Evolutionary conservation across 2,797 vertebrate genomes (phyloP).

Genomic region (Garrulus glandarius): DNA sequence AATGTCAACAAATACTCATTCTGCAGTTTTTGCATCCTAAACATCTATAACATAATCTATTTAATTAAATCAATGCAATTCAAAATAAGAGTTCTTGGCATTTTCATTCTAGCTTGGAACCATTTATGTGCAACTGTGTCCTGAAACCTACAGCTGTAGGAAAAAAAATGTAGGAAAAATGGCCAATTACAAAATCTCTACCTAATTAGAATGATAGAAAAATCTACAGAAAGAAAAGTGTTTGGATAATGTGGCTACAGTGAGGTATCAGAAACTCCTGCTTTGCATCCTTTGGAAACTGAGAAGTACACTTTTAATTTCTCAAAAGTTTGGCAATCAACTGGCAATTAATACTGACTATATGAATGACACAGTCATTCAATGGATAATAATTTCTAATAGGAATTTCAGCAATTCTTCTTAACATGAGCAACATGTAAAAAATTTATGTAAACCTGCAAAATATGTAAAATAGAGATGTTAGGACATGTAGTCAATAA

Average conservation of each 20-base stretch:
- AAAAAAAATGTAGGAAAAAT: background rate
- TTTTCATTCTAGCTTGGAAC: background rate
- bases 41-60: background rate
- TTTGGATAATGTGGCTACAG: background rate
- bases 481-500: background rate
- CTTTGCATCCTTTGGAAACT: background rate
- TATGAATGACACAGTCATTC: background rate
- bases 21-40: background rate
- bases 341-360: background rate
- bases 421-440: background rate
- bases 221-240: background rate
- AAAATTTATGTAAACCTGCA: background rate
- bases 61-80: background rate
- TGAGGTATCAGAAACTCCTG: background rate
- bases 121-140: background rate
- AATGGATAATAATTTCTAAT: background rate
- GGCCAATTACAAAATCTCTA: background rate
- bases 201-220: background rate
- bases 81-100: background rate
- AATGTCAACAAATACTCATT: background rate
- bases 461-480: background rate
- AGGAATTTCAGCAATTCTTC: background rate
- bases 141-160: background rate
- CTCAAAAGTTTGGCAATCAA: background rate
- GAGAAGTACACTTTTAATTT: background rate